phyloP scores from a whole-genome alignment of 1,140 invertebrate genomes.

The Pantala flavescens region DNA sequence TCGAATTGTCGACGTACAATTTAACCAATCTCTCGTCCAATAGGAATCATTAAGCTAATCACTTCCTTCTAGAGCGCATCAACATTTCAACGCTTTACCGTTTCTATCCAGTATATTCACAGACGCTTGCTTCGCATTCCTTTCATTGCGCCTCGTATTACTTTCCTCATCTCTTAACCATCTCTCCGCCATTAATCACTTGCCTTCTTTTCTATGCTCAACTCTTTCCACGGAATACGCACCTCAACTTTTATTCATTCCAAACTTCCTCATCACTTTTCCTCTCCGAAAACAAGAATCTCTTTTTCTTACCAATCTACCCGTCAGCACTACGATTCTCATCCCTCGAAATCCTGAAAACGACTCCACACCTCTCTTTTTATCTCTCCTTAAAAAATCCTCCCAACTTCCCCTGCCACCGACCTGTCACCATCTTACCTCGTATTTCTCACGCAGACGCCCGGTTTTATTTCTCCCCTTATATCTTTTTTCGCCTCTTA shows the following conservation, averaged over 20 bases:
- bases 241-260: background rate
- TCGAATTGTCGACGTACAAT: background rate
- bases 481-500: background rate
- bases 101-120: slow-evolving; percentile 25
- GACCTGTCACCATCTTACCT: slow-evolving; percentile 4
- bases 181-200: background rate
- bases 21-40: background rate
- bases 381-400: background rate
- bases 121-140: slow-evolving; percentile 32
- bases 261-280: background rate
- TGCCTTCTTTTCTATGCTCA: background rate
- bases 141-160: background rate
- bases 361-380: background rate
- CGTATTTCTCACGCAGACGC: background rate
- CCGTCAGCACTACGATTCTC: background rate
- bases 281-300: slow-evolving; percentile 14
- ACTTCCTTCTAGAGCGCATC: background rate
- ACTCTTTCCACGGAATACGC: background rate
- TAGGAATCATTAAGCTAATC: background rate
- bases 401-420: background rate
- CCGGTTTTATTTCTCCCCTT: background rate
- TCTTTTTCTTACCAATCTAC: background rate
- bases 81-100: background rate
- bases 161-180: background rate
- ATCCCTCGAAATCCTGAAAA: background rate